Evolutionary conservation across 2,113 vertebrate genomes (phyloP).

Genomic region (Neodontobutis hainanensis): DNA sequence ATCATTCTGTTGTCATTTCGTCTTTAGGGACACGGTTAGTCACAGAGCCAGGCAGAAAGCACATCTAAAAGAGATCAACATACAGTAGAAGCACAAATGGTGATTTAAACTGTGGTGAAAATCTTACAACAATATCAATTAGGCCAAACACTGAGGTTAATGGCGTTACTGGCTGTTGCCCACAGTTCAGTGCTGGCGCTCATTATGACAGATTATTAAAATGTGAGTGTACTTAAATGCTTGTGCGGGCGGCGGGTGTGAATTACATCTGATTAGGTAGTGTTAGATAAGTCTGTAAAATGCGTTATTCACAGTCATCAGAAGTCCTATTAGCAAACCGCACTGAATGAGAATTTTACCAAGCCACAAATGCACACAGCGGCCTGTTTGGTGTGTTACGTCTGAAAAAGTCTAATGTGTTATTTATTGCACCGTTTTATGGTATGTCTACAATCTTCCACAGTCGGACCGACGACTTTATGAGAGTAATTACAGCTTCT

Average conservation of each 20-base stretch:
- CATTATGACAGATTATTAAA: slow-evolving; percentile 16
- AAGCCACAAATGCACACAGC: slow-evolving; percentile 46
- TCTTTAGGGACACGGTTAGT: slow-evolving; percentile 37
- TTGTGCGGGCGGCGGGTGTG: slow-evolving; percentile 18
- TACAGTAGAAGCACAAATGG: slow-evolving; percentile 17
- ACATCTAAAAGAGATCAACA: slow-evolving; percentile 24
- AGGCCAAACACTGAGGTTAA: slow-evolving; percentile 28
- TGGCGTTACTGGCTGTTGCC: slow-evolving; percentile 22
- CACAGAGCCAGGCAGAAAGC: slow-evolving; percentile 19
- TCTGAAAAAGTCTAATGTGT: slow-evolving; percentile 44
- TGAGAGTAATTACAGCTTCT: slow-evolving; percentile 52
- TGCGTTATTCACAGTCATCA: slow-evolving; percentile 41
- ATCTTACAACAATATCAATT: slow-evolving; percentile 30
- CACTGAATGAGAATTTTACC: slow-evolving; percentile 39
- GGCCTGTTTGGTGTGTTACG: slow-evolving; percentile 32
- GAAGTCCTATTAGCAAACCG: slow-evolving; percentile 42
- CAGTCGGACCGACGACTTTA: slow-evolving; percentile 41
- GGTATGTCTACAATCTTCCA: slow-evolving; percentile 12
- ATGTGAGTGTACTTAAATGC: slow-evolving; percentile 28
- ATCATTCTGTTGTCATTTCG: slow-evolving; percentile 70
- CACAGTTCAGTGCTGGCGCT: slow-evolving; percentile 21
- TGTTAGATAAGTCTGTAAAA: slow-evolving; percentile 38
- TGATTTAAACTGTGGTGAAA: slow-evolving; percentile 2
- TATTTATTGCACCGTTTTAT: slow-evolving; percentile 36
- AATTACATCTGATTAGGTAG: slow-evolving; percentile 21